These are phyloP conservation scores for Amaurobius ferox DNA, from an alignment of 2,888 invertebrate species.

Conservation along the genomic window DNA sequence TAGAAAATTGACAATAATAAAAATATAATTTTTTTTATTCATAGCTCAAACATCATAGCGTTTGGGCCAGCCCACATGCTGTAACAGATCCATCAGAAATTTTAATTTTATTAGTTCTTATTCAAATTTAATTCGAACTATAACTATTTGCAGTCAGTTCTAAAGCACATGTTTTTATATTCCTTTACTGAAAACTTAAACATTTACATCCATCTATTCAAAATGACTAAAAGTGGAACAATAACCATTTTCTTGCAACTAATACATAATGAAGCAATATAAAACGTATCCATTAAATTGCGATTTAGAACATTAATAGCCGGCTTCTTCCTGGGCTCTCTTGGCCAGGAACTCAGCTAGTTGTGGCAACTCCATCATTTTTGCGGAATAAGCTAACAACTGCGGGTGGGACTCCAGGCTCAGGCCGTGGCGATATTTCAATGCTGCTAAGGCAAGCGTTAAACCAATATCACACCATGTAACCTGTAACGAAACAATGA, in stretches of 20 bases:
- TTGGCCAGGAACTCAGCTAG: conserved; percentile 54
- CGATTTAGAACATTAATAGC: neutral
- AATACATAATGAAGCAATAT: too few species aligned
- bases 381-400: conserved; percentile 19
- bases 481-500: conserved; percentile 24
- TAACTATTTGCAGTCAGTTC: too few species aligned
- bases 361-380: conserved; percentile 53
- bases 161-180: too few species aligned
- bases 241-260: too few species aligned
- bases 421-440: conserved; percentile 57
- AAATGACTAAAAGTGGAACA: too few species aligned
- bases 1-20: neutral
- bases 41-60: conserved; percentile 7
- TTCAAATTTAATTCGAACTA: too few species aligned
- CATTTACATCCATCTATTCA: too few species aligned
- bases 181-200: too few species aligned
- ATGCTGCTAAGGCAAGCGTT: conserved; percentile 52
- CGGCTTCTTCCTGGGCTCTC: conserved; percentile 52
- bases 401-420: conserved; percentile 36
- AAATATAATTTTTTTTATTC: neutral
- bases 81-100: too few species aligned
- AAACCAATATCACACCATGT: conserved; percentile 65
- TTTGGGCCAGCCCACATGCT: neutral
- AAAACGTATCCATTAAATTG: too few species aligned
- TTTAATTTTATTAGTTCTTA: too few species aligned